Evolutionary conservation across 2,797 vertebrate species (phyloP).

Genomic region (Spea hammondii): DNA sequence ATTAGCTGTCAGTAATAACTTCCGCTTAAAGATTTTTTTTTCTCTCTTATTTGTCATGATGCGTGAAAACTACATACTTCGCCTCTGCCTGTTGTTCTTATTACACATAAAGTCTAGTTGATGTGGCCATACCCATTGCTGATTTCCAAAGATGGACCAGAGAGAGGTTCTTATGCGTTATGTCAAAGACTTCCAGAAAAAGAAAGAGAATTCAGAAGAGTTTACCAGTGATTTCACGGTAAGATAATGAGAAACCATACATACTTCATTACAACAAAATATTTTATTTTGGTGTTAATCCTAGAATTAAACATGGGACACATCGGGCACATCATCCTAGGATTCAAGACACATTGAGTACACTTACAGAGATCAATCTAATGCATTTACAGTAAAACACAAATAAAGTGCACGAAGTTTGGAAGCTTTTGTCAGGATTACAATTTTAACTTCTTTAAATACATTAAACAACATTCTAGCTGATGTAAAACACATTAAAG

Average conservation of each 20-base stretch:
- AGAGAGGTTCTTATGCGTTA: slow-evolving; percentile 74
- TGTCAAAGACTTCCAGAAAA: slow-evolving; percentile 70
- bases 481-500: no score
- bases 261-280: no score
- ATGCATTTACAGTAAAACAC: no score
- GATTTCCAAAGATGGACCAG: slow-evolving; percentile 73
- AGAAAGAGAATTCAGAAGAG: slow-evolving; percentile 66
- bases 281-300: no score
- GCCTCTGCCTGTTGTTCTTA: slow-evolving; percentile 56
- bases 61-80: slow-evolving; percentile 74
- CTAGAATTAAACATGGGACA: no score
- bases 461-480: no score
- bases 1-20: slow-evolving; percentile 77
- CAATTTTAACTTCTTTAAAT: no score
- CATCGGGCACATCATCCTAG: no score
- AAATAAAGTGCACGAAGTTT: no score
- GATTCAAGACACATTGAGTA: no score
- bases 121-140: slow-evolving; percentile 60
- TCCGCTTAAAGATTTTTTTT: slow-evolving; percentile 69
- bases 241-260: slow-evolving; percentile 51
- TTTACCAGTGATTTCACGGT: slow-evolving; percentile 73
- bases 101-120: slow-evolving; percentile 58
- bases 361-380: no score
- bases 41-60: slow-evolving; percentile 59
- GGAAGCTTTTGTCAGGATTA: no score